A percentile compares a stretch with the other conserved stretches of the same genome.
Evolutionary conservation across 2,888 invertebrate genomes (phyloP).

Genomic region (Eilema depressum): DNA sequence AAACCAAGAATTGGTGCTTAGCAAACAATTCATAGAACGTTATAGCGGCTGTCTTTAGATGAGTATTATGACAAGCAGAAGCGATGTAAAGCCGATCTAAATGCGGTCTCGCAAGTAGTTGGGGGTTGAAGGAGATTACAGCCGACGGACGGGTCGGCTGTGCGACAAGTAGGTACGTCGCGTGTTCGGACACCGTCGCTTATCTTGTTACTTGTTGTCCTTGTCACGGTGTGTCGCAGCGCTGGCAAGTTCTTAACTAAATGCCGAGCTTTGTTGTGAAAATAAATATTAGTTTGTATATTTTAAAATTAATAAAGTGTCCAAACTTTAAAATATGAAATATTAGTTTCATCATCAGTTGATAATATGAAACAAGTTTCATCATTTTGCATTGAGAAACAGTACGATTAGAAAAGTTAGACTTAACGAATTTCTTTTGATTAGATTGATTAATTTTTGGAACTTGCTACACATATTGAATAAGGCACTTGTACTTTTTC

Average conservation of each 20-base stretch:
- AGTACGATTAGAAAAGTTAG: no score
- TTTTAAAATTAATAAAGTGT: not conserved
- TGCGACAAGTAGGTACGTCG: slow-evolving; percentile 32
- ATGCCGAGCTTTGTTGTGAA: slow-evolving; percentile 61
- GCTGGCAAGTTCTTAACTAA: slow-evolving; percentile 58
- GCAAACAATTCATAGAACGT: slow-evolving; percentile 18
- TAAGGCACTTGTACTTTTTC: no score
- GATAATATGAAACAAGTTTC: not conserved
- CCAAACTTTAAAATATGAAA: slow-evolving; percentile 2
- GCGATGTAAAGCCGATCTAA: slow-evolving; percentile 53
- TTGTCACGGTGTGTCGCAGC: slow-evolving; percentile 67
- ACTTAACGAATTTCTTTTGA: no score
- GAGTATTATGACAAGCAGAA: slow-evolving; percentile 58
- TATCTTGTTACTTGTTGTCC: slow-evolving; percentile 75
- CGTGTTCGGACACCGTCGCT: slow-evolving; percentile 62
- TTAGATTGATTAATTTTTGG: no score
- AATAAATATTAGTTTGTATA: slow-evolving; percentile 19
- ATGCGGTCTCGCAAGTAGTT: slow-evolving; percentile 38
- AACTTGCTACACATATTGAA: no score
- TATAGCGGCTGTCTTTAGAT: slow-evolving; percentile 36
- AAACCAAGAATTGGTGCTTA: not conserved
- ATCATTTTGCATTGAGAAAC: no score
- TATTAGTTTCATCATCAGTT: not conserved
- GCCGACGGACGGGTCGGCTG: slow-evolving; percentile 42
- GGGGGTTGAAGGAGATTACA: slow-evolving; percentile 61